Conservation (phyloP, 2,797 vertebrate species). For the Pangasius larnaudii region DNA sequence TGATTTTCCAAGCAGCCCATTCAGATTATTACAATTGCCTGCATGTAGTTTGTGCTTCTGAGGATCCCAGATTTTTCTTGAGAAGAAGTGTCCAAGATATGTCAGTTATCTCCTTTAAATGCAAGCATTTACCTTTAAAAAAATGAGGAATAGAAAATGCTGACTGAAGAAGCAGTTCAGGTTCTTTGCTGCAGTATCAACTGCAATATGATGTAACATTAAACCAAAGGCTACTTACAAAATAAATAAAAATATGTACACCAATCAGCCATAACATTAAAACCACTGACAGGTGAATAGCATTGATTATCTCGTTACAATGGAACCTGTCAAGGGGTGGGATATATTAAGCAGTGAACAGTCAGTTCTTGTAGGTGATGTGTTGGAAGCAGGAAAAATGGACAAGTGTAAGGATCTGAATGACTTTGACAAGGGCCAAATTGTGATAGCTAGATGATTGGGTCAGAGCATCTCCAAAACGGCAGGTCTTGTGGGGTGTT, state of each 20-base stretch:
- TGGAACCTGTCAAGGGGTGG: too few species aligned
- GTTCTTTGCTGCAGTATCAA: background rate
- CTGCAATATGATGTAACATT: background rate
- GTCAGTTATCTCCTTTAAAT: background rate
- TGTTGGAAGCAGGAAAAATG: too few species aligned
- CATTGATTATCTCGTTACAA: too few species aligned
- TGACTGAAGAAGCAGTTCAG: background rate
- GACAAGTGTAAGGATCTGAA: too few species aligned
- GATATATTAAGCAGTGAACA: too few species aligned
- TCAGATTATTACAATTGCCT: background rate
- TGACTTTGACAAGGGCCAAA: too few species aligned
- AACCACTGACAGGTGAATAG: too few species aligned
- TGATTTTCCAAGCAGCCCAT: background rate
- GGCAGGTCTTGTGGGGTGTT: too few species aligned
- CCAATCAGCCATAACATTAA: too few species aligned
- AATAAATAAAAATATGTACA: background rate
- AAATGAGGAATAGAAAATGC: background rate
- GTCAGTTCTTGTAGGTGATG: too few species aligned
- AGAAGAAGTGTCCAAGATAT: background rate
- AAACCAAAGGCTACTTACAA: background rate
- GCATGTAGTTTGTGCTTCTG: background rate
- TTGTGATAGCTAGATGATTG: too few species aligned
- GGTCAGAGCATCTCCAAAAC: too few species aligned
- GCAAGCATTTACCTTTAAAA: background rate
- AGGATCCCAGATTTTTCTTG: background rate